Percentiles rank a stretch among this genome's conserved stretches.
These are phyloP conservation scores for Avahi laniger DNA, from an alignment of 2,797 vertebrate genomes.

Conservation along the genomic window DNA sequence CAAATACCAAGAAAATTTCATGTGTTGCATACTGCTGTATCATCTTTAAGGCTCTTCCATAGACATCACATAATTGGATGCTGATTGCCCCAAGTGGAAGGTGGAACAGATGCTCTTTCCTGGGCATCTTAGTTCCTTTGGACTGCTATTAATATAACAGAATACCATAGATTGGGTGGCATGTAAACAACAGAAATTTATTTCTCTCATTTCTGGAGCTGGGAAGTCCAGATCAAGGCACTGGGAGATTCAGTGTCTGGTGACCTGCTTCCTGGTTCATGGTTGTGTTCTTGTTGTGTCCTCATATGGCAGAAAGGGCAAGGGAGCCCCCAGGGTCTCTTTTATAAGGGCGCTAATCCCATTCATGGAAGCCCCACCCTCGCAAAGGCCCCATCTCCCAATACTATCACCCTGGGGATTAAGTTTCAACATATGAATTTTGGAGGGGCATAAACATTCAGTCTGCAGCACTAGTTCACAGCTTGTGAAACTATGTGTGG, in stretches of 20 bases:
- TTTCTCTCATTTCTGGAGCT: not conserved
- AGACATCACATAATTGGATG: not conserved
- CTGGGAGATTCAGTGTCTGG: not conserved
- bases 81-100: not conserved
- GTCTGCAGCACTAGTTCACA: not conserved
- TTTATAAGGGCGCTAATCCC: not conserved
- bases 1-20: constrained; percentile 30
- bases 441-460: not conserved
- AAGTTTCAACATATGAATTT: too few relatives aligned
- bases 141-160: not conserved
- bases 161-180: too few relatives aligned
- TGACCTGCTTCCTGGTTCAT: not conserved
- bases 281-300: not conserved
- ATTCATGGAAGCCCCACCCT: not conserved
- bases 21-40: not conserved
- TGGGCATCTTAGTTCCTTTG: not conserved
- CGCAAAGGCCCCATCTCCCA: not conserved
- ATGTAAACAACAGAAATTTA: not conserved
- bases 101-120: not conserved
- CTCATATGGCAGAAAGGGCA: not conserved
- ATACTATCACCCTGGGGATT: not conserved
- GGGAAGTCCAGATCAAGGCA: not conserved
- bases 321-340: not conserved
- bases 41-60: not conserved
- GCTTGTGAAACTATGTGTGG: not conserved